phyloP scores from a whole-genome alignment of 2,113 vertebrate species.

The Myiopsitta monachus region DNA sequence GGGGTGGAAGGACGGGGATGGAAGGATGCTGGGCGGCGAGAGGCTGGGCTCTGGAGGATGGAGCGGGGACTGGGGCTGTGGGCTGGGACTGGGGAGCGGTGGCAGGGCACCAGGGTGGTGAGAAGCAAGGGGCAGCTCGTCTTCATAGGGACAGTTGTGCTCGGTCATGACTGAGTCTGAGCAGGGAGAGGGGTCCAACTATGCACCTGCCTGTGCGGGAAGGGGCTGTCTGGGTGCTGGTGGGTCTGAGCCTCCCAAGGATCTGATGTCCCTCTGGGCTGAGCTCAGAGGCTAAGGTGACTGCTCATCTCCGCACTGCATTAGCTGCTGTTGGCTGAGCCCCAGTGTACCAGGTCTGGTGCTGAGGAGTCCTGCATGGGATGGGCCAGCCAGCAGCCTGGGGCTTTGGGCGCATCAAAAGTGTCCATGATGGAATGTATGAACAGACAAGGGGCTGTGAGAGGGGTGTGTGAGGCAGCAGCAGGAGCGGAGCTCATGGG shows the following conservation, averaged over 20 bases:
- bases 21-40: neutral
- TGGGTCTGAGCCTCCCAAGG: neutral
- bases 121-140: neutral
- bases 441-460: neutral
- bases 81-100: neutral
- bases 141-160: neutral
- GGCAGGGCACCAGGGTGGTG: neutral
- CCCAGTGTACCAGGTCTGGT: neutral
- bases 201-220: accelerated
- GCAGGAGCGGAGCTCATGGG: accelerated
- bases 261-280: neutral
- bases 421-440: too few relatives aligned
- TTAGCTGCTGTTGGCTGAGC: slow-evolving; percentile 52
- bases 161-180: neutral
- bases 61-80: neutral
- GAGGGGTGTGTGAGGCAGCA: neutral
- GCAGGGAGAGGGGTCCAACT: neutral
- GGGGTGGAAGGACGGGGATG: neutral
- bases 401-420: neutral
- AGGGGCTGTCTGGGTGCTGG: neutral
- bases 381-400: neutral
- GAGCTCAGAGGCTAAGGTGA: slow-evolving; percentile 36
- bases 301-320: slow-evolving; percentile 44
- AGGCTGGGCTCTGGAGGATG: neutral
- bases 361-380: slow-evolving; percentile 4